Base-by-base conservation (phyloP, 2,888 invertebrate species). In the Aleiodes testaceus region DNA sequence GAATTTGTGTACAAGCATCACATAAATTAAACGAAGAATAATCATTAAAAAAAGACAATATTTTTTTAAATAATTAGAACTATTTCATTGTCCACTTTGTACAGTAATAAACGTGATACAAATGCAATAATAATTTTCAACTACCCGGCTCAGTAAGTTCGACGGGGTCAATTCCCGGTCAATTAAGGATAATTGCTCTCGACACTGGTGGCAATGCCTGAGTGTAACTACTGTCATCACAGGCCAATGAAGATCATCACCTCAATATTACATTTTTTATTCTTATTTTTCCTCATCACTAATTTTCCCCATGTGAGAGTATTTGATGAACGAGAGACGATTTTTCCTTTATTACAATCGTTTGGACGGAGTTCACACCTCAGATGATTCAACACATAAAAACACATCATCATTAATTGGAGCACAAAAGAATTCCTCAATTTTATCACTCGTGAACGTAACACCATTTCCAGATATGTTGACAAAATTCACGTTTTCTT, bases 311-410 rank as follows among this genome's bases (percentile, higher is more conserved):
- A 16, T 30, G 22, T 52, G 3, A 16, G 42, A 59, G 59, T 59
- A 30, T 36, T 59, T 36, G 88, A 88, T 42, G 87, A 87, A 45
- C 49, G 12, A 18, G 12, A 12, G 44, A 36, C 12, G 3, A 18
- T 42, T 11, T 63, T 45, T 47, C 14, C 14, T 6, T 42, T 30
- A 16, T 12, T 6, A 14, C 49, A 49, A 49, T 49, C 14, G 14
- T 16, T 49, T 16, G 36, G 36, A 36, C 36, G 36, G 36, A 36
- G 36, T 49, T 16, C 14, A 6, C 6, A n/a, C 45, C 2, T 6
- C 49, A 49, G 14, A 16, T 49, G 14, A 49, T 49, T 49, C 49
- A 49, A 49, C 16, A 16, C 49, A 9, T 6, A n/a, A 36, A 3
- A 36, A 36, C 36, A 36, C 36, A 36, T 36, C 9, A 7, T 36